These are phyloP conservation scores for Pyrgilauda ruficollis DNA, from an alignment of 2,113 vertebrate species.

Conservation along the genomic window DNA sequence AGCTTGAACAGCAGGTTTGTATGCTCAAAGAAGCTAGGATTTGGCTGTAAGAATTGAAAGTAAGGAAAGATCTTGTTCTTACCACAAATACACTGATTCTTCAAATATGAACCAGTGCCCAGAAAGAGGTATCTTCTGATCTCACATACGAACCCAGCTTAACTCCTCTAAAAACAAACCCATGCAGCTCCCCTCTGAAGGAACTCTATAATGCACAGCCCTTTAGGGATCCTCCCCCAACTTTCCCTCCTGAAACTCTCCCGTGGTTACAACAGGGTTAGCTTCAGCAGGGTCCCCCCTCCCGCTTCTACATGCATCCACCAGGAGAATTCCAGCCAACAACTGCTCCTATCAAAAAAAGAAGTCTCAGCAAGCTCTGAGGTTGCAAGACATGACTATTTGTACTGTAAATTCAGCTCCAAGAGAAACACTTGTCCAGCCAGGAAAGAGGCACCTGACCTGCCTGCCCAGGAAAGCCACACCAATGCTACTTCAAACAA, in stretches of 20 bases:
- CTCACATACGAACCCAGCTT: neutral
- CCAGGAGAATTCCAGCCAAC: constrained; percentile 15
- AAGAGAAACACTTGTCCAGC: constrained; percentile 31
- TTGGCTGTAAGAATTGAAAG: neutral
- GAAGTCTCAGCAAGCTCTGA: neutral
- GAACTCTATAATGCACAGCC: neutral
- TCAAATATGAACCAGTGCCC: neutral
- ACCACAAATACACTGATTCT: neutral
- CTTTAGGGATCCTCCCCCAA: neutral
- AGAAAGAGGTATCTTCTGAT: neutral
- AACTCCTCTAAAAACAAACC: neutral
- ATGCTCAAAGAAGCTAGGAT: neutral
- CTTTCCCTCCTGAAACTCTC: neutral
- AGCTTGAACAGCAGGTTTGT: neutral
- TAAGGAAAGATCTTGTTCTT: neutral
- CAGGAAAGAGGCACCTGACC: constrained; percentile 50
- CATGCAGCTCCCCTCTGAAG: neutral
- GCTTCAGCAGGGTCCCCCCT: neutral
- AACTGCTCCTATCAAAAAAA: constrained; percentile 26
- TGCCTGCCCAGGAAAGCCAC: constrained; percentile 35
- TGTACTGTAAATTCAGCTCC: constrained; percentile 30
- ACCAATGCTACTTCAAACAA: constrained; percentile 26
- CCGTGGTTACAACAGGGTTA: neutral
- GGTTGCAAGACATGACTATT: neutral
- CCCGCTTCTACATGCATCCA: neutral